These are phyloP conservation scores for Drosophila serrata DNA, from an alignment of 1,140 invertebrate genomes.

Conservation along the genomic window DNA sequence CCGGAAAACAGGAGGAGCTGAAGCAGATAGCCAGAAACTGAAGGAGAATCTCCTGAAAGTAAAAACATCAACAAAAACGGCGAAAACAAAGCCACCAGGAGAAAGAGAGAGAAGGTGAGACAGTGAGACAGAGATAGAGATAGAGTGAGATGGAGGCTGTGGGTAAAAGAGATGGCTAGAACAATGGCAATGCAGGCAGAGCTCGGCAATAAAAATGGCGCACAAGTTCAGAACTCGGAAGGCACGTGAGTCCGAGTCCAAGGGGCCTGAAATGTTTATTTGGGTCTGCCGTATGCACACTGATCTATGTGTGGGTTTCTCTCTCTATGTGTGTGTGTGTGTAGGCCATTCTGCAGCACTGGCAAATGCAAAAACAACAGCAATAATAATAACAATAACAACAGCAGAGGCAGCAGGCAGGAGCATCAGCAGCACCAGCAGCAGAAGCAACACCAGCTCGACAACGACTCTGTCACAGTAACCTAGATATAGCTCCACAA, in stretches of 20 bases:
- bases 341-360: slow-evolving; percentile 74
- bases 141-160: neutral
- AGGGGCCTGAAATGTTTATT: slow-evolving; percentile 74
- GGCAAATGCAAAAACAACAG: slow-evolving; percentile 56
- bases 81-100: slow-evolving; percentile 33
- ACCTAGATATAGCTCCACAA: slow-evolving; percentile 79
- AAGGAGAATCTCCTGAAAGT: slow-evolving; percentile 65
- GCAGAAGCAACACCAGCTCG: slow-evolving; percentile 51
- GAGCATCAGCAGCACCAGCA: slow-evolving; percentile 15
- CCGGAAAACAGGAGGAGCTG: slow-evolving; percentile 13
- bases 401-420: neutral
- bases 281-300: slow-evolving; percentile 61
- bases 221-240: slow-evolving; percentile 78
- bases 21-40: slow-evolving; percentile 32
- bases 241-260: slow-evolving; percentile 73
- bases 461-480: slow-evolving; percentile 76
- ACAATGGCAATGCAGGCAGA: slow-evolving; percentile 73
- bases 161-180: slow-evolving; percentile 32
- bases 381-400: slow-evolving; percentile 47
- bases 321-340: slow-evolving; percentile 32
- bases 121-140: neutral
- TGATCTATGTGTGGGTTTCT: slow-evolving; percentile 38
- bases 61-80: slow-evolving; percentile 80
- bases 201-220: slow-evolving; percentile 79
- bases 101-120: slow-evolving; percentile 6